Evolutionary conservation across 2,888 invertebrate species (phyloP).

Genomic region (Zhuqinia jingwanae): DNA sequence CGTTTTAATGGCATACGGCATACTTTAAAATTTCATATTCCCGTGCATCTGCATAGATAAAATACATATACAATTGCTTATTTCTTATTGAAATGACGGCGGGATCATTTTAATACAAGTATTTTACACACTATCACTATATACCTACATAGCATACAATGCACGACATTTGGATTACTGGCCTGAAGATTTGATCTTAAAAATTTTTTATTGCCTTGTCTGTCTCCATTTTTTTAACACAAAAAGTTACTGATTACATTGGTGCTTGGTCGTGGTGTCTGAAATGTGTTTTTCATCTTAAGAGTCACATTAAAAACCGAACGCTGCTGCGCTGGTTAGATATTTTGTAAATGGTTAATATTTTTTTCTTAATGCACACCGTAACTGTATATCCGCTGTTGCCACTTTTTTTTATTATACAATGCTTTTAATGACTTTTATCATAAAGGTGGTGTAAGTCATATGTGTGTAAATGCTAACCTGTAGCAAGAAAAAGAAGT

Average conservation of each 20-base stretch:
- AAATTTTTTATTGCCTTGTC: slow-evolving; percentile 73
- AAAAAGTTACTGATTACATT: background rate
- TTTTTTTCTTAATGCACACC: background rate
- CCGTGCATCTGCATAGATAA: too few species aligned
- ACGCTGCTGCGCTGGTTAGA: slow-evolving; percentile 17
- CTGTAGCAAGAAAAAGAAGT: background rate
- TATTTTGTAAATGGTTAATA: slow-evolving; percentile 11
- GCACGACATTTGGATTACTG: slow-evolving; percentile 11
- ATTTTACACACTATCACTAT: too few species aligned
- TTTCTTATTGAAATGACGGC: too few species aligned
- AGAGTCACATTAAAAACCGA: slow-evolving; percentile 31
- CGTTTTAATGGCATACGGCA: too few species aligned
- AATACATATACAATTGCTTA: too few species aligned
- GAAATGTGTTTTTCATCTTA: slow-evolving; percentile 1
- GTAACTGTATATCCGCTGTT: slow-evolving; percentile 6
- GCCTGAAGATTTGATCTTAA: slow-evolving; percentile 72
- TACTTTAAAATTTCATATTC: too few species aligned
- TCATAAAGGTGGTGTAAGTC: slow-evolving; percentile 40
- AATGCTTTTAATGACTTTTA: too few species aligned
- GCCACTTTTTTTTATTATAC: slow-evolving; percentile 18
- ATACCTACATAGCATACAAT: background rate
- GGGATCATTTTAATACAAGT: too few species aligned
- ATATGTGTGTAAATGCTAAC: slow-evolving; percentile 51
- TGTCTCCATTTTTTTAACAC: slow-evolving; percentile 38
- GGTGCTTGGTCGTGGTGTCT: background rate